Evolutionary conservation across 2,888 invertebrate genomes (phyloP), one percentile per base, ranked within the genome.

Genomic region (Macrophya annulata): DNA sequence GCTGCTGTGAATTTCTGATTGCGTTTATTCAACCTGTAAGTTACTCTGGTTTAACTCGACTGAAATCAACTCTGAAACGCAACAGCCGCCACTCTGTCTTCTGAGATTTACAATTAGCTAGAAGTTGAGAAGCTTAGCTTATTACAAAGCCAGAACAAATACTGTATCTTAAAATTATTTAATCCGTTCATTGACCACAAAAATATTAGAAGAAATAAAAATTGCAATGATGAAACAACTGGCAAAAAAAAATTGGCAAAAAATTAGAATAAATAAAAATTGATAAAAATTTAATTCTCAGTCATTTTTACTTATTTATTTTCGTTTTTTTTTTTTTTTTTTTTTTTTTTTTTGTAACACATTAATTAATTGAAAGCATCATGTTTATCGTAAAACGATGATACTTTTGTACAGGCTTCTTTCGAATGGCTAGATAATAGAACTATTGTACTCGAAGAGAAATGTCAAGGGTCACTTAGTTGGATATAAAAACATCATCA

Each of bases 21-120:
- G 81, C 81, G 81, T 62, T 81, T 81, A 81, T 81, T 81, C 81
- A 81, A 81, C 81, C 81, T 81, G 81, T 81, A 81, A 81, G 81
- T 81, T 62, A 81, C 81, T 59, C 62, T 40, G 21, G 21, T 81
- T 62, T 81, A 62, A 81, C 81, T 81, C 81, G 81, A 62, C 81
- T 81, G 81, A 81, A 43, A 81, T 81, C 81, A 81, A 81, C 81
- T 81, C 81, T 43, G 43, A 15, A 25, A 9, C 77, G 37, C 55
- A 9, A 2, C n/a, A 43, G 8, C 40, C 62, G 81, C 59, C 81
- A 59, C 48, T 62, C 81, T 81, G 62, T 81, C 62, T 81, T 81
- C 59, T n/a, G 25, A 81, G 81, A 81, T 81, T 81, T 62, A 81
- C 81, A 81, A 81, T 81, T 81, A 81, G 62, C 81, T 51, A n/a